Conservation (phyloP, 2,797 vertebrate genomes). For the Octomys mimax region DNA sequence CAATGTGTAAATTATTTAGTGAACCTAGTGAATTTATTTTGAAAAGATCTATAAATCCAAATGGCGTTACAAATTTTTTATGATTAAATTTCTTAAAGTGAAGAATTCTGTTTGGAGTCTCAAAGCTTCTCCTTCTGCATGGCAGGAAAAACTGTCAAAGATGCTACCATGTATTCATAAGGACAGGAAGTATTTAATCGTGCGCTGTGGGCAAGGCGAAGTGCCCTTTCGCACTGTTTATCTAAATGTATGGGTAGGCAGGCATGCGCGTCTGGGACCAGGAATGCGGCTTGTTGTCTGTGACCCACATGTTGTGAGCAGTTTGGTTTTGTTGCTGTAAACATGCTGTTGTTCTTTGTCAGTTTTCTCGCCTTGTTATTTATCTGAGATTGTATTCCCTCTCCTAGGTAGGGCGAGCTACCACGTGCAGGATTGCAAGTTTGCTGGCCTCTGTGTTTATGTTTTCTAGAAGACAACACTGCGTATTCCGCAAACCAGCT, state of each 20-base stretch:
- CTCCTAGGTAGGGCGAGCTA: neutral
- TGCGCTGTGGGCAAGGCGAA: neutral
- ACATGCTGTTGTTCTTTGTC: neutral
- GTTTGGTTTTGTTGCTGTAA: neutral
- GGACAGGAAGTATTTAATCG: conserved; percentile 33
- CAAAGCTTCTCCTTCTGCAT: conserved; percentile 4
- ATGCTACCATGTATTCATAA: conserved; percentile 34
- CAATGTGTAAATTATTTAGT: neutral
- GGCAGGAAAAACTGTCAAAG: conserved; percentile 42
- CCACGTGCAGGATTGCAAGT: neutral
- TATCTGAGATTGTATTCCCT: neutral
- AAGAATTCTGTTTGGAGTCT: conserved; percentile 34
- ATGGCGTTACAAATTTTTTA: conserved; percentile 38
- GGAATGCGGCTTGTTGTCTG: neutral
- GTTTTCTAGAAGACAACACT: conserved; percentile 37
- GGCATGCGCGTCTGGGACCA: neutral
- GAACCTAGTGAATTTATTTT: conserved; percentile 19
- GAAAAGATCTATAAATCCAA: conserved; percentile 9
- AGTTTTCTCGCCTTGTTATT: neutral
- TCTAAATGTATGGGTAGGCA: neutral
- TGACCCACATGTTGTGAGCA: neutral
- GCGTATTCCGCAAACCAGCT: neutral
- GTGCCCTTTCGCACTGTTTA: neutral
- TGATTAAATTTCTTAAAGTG: conserved; percentile 43
- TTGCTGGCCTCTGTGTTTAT: neutral